Percentiles rank a stretch among this genome's conserved stretches.
These are phyloP conservation scores for Gymnothorax javanicus DNA, from an alignment of 2,797 vertebrate genomes.

Conservation along the genomic window DNA sequence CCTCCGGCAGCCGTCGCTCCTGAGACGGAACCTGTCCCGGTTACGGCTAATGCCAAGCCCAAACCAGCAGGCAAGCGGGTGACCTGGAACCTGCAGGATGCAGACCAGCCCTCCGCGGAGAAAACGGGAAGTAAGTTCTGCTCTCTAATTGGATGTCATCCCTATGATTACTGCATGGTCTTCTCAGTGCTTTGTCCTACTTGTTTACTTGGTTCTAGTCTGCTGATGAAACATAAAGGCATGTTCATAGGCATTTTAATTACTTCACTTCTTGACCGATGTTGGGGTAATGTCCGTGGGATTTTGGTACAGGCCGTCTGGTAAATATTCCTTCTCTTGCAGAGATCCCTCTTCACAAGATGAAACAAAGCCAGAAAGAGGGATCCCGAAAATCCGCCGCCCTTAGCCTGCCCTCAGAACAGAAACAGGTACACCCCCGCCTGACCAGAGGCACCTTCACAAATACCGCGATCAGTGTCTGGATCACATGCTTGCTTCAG, in stretches of 20 bases:
- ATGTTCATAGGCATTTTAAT: not conserved
- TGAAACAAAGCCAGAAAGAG: conserved; percentile 78
- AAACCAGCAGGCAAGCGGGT: conserved; percentile 89
- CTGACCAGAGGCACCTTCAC: conserved; percentile 49
- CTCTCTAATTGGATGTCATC: not conserved
- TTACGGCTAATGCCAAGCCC: conserved; percentile 65
- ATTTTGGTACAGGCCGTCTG: not conserved
- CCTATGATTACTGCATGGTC: not conserved
- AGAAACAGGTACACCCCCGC: conserved; percentile 64
- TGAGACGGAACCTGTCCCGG: conserved; percentile 55
- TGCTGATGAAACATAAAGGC: not conserved
- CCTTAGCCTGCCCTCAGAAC: conserved; percentile 46
- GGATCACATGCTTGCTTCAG: not conserved
- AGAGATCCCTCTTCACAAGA: conserved; percentile 81
- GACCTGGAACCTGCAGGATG: conserved; percentile 95
- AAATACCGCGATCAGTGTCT: not conserved
- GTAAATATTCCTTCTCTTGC: conserved; percentile 28
- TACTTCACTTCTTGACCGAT: too few species aligned
- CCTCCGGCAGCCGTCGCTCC: conserved; percentile 48
- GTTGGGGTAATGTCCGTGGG: too few species aligned
- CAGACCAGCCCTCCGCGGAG: conserved; percentile 65
- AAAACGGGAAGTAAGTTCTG: conserved; percentile 76
- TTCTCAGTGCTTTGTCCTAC: not conserved
- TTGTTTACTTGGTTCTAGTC: too few species aligned
- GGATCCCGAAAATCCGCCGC: conserved; percentile 74